Percentiles rank a stretch among this genome's conserved stretches.
Conservation (phyloP, 2,888 invertebrate genomes). For the Epistrophella euchroma region DNA sequence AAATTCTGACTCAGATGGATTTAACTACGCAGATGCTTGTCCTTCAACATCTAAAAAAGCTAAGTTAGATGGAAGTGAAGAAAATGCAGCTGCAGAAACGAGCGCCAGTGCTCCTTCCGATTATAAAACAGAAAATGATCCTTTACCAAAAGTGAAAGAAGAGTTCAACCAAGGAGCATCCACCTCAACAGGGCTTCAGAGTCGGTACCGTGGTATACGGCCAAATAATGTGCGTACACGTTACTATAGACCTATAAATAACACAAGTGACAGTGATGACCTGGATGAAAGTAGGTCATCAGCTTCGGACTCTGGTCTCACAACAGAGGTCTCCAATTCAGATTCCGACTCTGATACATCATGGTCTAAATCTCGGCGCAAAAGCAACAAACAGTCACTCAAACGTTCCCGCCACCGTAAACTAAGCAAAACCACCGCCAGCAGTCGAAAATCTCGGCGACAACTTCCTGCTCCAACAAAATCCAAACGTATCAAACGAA, state of each 20-base stretch:
- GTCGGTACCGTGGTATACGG: conserved; percentile 52
- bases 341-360: conserved; percentile 64
- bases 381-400: conserved; percentile 67
- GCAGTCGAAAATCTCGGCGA: conserved; percentile 51
- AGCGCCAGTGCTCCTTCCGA: conserved; percentile 27
- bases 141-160: conserved; percentile 73
- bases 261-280: conserved; percentile 63
- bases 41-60: conserved; percentile 55
- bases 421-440: conserved; percentile 40
- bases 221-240: conserved; percentile 38
- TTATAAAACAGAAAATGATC: conserved; percentile 32
- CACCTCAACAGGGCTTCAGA: conserved; percentile 80
- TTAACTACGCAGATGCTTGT: conserved; percentile 10
- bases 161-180: conserved; percentile 81
- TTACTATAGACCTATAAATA: conserved; percentile 18
- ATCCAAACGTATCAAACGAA: conserved; percentile 49
- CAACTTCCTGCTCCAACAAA: conserved; percentile 45
- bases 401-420: conserved; percentile 72
- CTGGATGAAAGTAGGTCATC: conserved; percentile 51
- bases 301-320: conserved; percentile 27
- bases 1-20: conserved; percentile 58
- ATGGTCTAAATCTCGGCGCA: conserved; percentile 67
- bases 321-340: conserved; percentile 42
- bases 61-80: conserved; percentile 35
- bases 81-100: conserved; percentile 18